Evolutionary conservation across 2,113 vertebrate species (phyloP), one percentile per base, ranked within the genome.

Genomic region (Epinephelus cyanopodus): DNA sequence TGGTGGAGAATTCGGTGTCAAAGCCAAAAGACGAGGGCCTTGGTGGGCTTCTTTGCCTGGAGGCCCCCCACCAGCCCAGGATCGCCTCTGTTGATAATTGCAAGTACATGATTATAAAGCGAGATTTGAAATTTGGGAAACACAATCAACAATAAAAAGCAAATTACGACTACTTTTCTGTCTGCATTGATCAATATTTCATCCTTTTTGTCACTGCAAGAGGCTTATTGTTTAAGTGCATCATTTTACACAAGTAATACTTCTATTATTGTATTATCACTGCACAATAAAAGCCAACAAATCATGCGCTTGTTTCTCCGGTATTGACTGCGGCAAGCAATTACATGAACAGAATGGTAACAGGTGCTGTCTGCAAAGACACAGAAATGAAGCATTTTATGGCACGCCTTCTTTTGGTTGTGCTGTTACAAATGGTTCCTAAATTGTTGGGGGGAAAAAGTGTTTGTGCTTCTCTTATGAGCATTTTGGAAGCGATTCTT

Each of bases 221-320:
- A 79, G 23, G 27, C 60, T 54, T 23, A 82, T 79, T 70, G 62
- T 82, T 79, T 53, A 84, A 81, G n/a, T 71, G 53, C 39, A 77
- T 48, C 42, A 42, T 45, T 39, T 56, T 37, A 56, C 47, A 64
- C 15, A 79, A 60, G 25, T 65, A 74, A 65, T 14, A 76, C 48
- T 25, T 69, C 11, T 21, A 50, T 81, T 78, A 56, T 27, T 11
- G 25, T n/a, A 74, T 68, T 67, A 77, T 85, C 21, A 37, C 52
- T 19, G 33, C 67, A 62, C 54, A 71, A 80, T 75, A 71, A 82
- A 83, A 82, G 53, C 69, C 64, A 74, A 82, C 62, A 89, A 79
- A 71, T 74, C 18, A 79, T 63, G 76, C 27, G 61, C 57, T 84
- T 77, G 45, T 86, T 87, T 81, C 63, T 66, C 39, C 3, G 23